A percentile compares a stretch with the other conserved stretches of the same genome.
phyloP scores from a whole-genome alignment of 2,888 invertebrate genomes.

The Mimumesa dahlbomi region DNA sequence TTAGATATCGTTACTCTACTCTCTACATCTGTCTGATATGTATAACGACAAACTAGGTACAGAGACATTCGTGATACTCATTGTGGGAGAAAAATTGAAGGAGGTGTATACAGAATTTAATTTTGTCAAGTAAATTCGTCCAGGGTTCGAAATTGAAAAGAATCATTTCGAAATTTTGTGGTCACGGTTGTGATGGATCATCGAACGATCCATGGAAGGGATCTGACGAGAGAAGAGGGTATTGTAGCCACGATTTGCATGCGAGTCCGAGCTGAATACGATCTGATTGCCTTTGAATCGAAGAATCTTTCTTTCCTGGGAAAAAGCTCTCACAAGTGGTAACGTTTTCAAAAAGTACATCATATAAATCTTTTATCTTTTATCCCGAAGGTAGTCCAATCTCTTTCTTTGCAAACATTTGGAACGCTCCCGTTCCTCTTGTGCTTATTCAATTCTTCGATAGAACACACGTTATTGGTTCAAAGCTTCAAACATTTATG shows the following conservation, averaged over 20 bases:
- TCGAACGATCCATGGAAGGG: slow-evolving; percentile 55
- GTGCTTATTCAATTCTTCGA: too few relatives aligned
- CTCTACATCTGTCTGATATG: too few relatives aligned
- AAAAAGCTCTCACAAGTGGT: slow-evolving; percentile 41
- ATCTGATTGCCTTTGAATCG: slow-evolving; percentile 71
- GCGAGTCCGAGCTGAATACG: slow-evolving; percentile 65
- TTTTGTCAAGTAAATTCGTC: slow-evolving; percentile 3
- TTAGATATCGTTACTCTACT: too few relatives aligned
- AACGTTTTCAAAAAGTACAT: slow-evolving; percentile 25
- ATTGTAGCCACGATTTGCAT: slow-evolving; percentile 72
- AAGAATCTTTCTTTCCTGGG: slow-evolving; percentile 31
- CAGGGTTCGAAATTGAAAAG: not conserved
- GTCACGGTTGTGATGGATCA: slow-evolving; percentile 70
- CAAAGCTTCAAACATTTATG: too few relatives aligned
- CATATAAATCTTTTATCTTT: slow-evolving; percentile 2
- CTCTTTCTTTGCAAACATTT: not conserved
- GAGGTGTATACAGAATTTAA: not conserved
- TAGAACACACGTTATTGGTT: too few relatives aligned
- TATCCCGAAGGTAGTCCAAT: not conserved
- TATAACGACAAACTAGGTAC: not conserved
- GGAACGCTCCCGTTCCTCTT: too few relatives aligned
- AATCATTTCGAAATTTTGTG: not conserved
- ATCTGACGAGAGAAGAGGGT: slow-evolving; percentile 33
- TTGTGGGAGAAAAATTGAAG: not conserved
- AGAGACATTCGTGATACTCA: not conserved